Conservation (phyloP, 2,113 vertebrate genomes). For the Osmerus eperlanus region DNA sequence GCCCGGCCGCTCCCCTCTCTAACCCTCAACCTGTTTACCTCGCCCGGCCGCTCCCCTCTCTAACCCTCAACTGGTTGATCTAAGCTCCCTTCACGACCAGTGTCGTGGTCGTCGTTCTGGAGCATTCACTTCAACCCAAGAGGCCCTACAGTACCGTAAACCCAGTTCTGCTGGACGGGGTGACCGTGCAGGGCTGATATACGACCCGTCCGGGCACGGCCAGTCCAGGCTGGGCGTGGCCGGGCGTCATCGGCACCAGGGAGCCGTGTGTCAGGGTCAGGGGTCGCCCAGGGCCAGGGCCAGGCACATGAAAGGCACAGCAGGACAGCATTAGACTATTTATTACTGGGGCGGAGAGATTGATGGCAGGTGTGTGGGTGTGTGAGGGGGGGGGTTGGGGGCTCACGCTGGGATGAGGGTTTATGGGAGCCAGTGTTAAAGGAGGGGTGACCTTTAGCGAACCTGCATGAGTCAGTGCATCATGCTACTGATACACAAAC, state of each 20-base stretch:
- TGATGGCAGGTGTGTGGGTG: slow-evolving; percentile 57
- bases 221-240: slow-evolving; percentile 30
- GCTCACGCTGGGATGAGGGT: slow-evolving; percentile 55
- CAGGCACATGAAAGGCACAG: slow-evolving; percentile 70
- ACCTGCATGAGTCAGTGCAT: slow-evolving; percentile 23
- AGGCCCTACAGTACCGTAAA: not conserved
- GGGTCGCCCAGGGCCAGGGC: slow-evolving; percentile 49
- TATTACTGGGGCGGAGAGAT: slow-evolving; percentile 69
- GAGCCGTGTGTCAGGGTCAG: slow-evolving; percentile 56
- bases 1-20: too few relatives aligned
- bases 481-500: slow-evolving; percentile 19
- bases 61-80: not conserved
- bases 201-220: slow-evolving; percentile 43
- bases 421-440: slow-evolving; percentile 30
- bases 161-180: not conserved
- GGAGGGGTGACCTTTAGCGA: slow-evolving; percentile 50
- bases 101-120: too few relatives aligned
- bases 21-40: too few relatives aligned
- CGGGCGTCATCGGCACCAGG: slow-evolving; percentile 48
- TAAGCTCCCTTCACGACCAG: not conserved
- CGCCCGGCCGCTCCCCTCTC: not conserved
- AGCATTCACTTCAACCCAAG: too few relatives aligned
- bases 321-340: slow-evolving; percentile 59
- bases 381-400: slow-evolving; percentile 16
- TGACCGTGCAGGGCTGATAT: slow-evolving; percentile 36